Evolutionary conservation across 1,140 invertebrate species (phyloP), one percentile per base, ranked within the genome.

Genomic region (Anadara kagoshimensis): DNA sequence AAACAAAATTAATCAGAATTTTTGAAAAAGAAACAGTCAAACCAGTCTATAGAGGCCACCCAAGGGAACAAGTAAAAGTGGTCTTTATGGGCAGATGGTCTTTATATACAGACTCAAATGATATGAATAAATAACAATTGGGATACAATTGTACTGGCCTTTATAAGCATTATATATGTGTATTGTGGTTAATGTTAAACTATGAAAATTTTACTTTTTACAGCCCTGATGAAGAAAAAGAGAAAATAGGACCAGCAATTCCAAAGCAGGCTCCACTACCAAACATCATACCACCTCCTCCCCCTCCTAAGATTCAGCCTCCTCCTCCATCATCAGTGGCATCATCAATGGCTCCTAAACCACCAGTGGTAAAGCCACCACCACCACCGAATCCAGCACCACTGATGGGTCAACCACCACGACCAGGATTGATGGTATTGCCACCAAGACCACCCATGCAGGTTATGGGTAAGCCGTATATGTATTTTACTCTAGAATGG

Each of bases 141-240:
- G n/a, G n/a, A n/a, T n/a, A n/a, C n/a, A n/a, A n/a, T n/a, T n/a
- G n/a, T n/a, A n/a, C n/a, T n/a, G n/a, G n/a, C n/a, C n/a, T n/a
- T n/a, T n/a, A n/a, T n/a, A n/a, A n/a, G n/a, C n/a, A n/a, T n/a
- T n/a, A n/a, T n/a, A n/a, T n/a, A n/a, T n/a, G n/a, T n/a, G n/a
- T n/a, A n/a, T n/a, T n/a, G n/a, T n/a, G n/a, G n/a, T n/a, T n/a
- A n/a, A n/a, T n/a, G n/a, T n/a, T n/a, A n/a, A n/a, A n/a, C n/a
- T n/a, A n/a, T n/a, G n/a, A n/a, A n/a, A n/a, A n/a, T n/a, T n/a
- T n/a, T n/a, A n/a, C n/a, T n/a, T n/a, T 51, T 76, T 79, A 22
- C 66, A 90, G 88, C 3, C 95, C 95, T 0, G 96, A 98, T 86
- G 96, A 97, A 86, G 95, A 97, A 82, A 97, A 97, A 81, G 96